A percentile compares a stretch with the other conserved stretches of the same genome.
Evolutionary conservation across 1,140 invertebrate genomes (phyloP).

Genomic region (Trachelipus rathkii): DNA sequence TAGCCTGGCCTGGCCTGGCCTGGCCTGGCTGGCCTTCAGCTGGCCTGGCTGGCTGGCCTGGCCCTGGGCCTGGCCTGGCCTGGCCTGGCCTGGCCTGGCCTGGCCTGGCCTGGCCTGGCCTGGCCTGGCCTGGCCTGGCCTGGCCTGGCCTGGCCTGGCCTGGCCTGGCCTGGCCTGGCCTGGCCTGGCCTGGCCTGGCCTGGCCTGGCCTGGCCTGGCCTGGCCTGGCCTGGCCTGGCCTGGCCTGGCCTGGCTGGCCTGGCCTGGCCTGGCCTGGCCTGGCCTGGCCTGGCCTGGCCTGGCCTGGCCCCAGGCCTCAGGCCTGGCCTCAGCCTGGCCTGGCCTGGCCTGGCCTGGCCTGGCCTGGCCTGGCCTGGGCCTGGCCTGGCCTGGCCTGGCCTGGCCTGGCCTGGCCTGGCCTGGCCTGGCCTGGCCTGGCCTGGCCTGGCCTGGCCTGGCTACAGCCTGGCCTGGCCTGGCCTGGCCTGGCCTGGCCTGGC

Average conservation of each 20-base stretch:
- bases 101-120: conserved; percentile 17
- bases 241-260: no score
- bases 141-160: conserved; percentile 12
- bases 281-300: conserved; percentile 12
- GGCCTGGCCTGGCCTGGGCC: not conserved
- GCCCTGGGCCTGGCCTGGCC: conserved; percentile 17
- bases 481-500: conserved; percentile 7
- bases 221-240: conserved; percentile 12
- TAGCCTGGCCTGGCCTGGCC: conserved; percentile 39
- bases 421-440: conserved; percentile 12
- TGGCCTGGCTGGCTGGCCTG: conserved; percentile 25
- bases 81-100: conserved; percentile 20
- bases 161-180: conserved; percentile 12
- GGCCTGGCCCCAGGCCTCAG: no score
- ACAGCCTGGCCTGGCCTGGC: not conserved
- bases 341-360: conserved; percentile 12
- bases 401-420: conserved; percentile 12
- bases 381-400: conserved; percentile 12
- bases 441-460: conserved; percentile 12
- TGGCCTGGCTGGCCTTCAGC: conserved; percentile 27
- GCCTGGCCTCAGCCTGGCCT: conserved; percentile 12
- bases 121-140: conserved; percentile 19
- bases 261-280: conserved; percentile 12
- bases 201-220: conserved; percentile 12
- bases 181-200: conserved; percentile 12